A percentile compares a stretch with the other conserved stretches of the same genome.
phyloP scores from a whole-genome alignment of 2,888 invertebrate species.

The Zeuzera pyrina region DNA sequence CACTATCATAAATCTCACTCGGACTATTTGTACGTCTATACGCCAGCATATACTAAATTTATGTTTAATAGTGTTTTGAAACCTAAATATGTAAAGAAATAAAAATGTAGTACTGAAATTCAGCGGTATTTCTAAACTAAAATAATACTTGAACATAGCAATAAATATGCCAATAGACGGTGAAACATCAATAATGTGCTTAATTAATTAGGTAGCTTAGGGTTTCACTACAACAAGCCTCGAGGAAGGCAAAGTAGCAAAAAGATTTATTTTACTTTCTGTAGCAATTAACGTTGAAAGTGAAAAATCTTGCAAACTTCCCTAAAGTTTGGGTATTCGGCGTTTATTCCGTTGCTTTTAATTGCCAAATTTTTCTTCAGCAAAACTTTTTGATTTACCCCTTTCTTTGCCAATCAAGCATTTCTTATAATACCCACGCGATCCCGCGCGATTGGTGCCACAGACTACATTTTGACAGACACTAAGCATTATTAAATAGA shows the following conservation, averaged over 20 bases:
- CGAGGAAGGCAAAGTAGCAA: conserved; percentile 51
- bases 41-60: no score
- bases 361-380: conserved; percentile 65
- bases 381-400: conserved; percentile 66
- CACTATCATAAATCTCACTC: no score
- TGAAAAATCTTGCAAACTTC: conserved; percentile 67
- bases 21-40: no score
- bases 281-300: conserved; percentile 67
- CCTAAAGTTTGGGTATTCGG: conserved; percentile 34
- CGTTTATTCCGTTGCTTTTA: conserved; percentile 61
- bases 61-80: no score
- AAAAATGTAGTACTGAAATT: no score
- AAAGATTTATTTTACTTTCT: conserved; percentile 68
- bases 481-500: no score
- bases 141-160: no score
- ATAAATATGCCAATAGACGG: no score
- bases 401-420: conserved; percentile 61
- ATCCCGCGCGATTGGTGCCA: conserved; percentile 21
- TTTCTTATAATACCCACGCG: conserved; percentile 38
- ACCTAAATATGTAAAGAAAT: no score
- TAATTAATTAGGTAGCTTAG: conserved; percentile 63
- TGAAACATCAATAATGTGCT: conserved; percentile 50
- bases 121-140: no score
- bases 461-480: no score
- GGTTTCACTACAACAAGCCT: conserved; percentile 44